Evolutionary conservation across 2,888 invertebrate genomes (phyloP), one percentile per base, ranked within the genome.

Genomic region (Harpagoxenus sublaevis): DNA sequence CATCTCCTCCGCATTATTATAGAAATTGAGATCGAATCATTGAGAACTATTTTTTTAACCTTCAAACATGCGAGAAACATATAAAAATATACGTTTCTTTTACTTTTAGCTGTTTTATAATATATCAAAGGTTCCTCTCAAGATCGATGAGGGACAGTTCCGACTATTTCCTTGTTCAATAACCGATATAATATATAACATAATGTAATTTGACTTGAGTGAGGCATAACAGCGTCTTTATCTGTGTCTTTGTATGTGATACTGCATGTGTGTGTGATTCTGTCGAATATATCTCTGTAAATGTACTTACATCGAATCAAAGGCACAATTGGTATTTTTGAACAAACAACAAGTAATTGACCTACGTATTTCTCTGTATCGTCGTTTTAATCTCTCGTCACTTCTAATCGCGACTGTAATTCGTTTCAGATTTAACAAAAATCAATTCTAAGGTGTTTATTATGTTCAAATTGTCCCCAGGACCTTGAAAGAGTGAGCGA

Each of bases 241-340:
- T 71, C 42, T 83, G 74, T 81, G 66, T 87, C 71, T 79, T 82
- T 84, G 51, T 82, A n/a, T 51, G n/a, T 55, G 31, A 77, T 63
- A 77, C 70, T 60, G 65, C 65, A 84, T 23, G 39, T 81, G 75
- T 66, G 53, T 48, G 60, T 73, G 39, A 23, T 12, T 42, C 18
- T 35, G 31, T 63, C 12, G n/a, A 31, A 83, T 83, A 86, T 87
- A 77, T 85, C 53, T 85, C 55, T 78, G 28, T 60, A 79, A 85
- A 87, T 83, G 55, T 71, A 60, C 18, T 88, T 86, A 73, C 68
- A 66, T 86, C 62, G 78, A 87, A 86, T 92, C 84, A 83, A 93
- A 93, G 92, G 92, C 92, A 93, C 92, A 88, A 86, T 92, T 81
- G 92, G 91, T 88, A 83, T 82, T 83, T 87, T 73, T 65, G 83